Base-by-base conservation (phyloP, 2,797 vertebrate species). In the Sebastolobus alascanus region DNA sequence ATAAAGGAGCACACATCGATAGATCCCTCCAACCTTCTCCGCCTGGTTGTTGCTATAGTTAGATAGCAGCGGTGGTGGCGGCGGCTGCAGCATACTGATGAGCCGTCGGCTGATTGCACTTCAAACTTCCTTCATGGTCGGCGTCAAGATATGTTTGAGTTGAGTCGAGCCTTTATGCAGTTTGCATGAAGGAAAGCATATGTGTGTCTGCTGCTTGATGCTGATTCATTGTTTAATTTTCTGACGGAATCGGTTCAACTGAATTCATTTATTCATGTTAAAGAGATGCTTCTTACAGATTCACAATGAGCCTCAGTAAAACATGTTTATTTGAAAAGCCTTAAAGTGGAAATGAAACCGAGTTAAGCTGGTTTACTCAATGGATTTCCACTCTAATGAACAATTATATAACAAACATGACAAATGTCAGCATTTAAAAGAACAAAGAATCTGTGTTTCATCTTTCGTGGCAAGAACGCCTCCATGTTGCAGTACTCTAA, bases 21-120 rank as follows among this genome's bases (percentile, higher is more conserved):
- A 84, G 80, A 66, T 79, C 38, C 75, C 71, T 66, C 77, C 72
- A 63, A 11, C 77, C 76, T 58, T 66, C 82, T 73, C 31, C n/a
- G n/a, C 64, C 80, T 87, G 89, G 88, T 89, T 90, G 85, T 90
- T 90, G 82, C 85, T 56, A 25, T 84, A 33, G 85, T 79, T 74
- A 59, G 81, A 80, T 59, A 31, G 81, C 5, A 31, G 81, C 5
- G 33, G 5, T 6, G 31, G 5, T 3, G 2, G 29, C 1, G 50
- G 61, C 2, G 52, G 58, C 76, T 38, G 84, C 85, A 12, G 93
- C 84, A 92, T 94, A 87, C 90, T 80, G 86, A 95, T 92, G 86
- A 92, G 72, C 75, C 75, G 27, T 54, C 7, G 67, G 72, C 74
- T 88, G 85, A 90, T 88, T 84, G 59, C 83, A n/a, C 86, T 75